These are phyloP conservation scores for Mechanitis mazaeus DNA, from an alignment of 2,888 invertebrate genomes.

Conservation along the genomic window DNA sequence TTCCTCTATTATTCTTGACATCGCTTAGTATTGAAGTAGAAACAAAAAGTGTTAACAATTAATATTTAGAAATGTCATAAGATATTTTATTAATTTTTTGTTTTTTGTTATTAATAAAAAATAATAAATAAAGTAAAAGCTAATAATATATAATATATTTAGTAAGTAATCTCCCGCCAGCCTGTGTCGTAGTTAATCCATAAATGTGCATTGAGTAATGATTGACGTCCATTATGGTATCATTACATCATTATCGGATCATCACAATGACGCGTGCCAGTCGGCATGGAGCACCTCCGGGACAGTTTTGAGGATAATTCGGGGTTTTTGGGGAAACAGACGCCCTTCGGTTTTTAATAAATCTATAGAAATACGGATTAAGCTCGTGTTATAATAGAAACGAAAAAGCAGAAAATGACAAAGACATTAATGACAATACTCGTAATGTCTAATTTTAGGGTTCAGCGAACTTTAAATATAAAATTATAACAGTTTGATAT, in stretches of 20 bases:
- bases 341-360: constrained; percentile 16
- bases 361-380: constrained; percentile 13
- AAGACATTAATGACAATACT: neutral
- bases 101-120: too few species aligned
- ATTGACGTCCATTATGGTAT: constrained; percentile 28
- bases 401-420: constrained; percentile 2
- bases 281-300: neutral
- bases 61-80: too few species aligned
- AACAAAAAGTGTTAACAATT: too few species aligned
- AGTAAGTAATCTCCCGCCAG: neutral
- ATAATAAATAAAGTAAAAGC: too few species aligned
- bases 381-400: constrained; percentile 6
- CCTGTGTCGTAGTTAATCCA: neutral
- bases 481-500: too few species aligned
- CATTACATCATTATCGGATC: constrained; percentile 26
- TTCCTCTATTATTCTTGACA: too few species aligned
- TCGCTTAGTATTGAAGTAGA: too few species aligned
- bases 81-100: constrained; percentile 3
- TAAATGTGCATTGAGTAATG: constrained; percentile 23
- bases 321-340: constrained; percentile 20
- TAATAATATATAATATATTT: too few species aligned
- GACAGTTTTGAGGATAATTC: constrained; percentile 19
- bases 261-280: constrained; percentile 24
- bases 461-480: too few species aligned
- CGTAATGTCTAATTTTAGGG: neutral